Percentiles rank a stretch among this genome's conserved stretches.
Conservation (phyloP, 2,113 vertebrate genomes). For the Platichthys flesus region DNA sequence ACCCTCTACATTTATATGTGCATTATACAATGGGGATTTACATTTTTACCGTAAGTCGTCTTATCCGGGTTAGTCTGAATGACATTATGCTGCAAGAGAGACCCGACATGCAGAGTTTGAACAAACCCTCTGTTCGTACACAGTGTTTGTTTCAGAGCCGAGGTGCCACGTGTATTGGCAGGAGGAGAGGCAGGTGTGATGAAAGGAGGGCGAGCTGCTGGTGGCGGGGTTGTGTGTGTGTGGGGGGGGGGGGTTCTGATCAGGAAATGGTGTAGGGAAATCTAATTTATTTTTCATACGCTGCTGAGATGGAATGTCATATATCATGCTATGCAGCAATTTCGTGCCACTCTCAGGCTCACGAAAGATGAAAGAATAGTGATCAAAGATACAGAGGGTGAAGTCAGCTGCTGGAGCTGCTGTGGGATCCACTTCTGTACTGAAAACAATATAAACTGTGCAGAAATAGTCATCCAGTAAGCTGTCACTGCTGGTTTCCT, state of each 20-base stretch:
- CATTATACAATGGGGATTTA: neutral
- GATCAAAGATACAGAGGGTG: constrained; percentile 71
- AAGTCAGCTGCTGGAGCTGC: constrained; percentile 59
- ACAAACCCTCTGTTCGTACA: neutral
- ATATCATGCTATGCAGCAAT: constrained; percentile 74
- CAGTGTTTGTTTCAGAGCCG: constrained; percentile 20
- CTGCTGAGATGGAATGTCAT: constrained; percentile 74
- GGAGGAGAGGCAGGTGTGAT: constrained; percentile 52
- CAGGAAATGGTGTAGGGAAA: constrained; percentile 76
- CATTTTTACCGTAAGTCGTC: neutral
- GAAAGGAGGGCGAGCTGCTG: constrained; percentile 34
- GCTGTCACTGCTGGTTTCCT: constrained; percentile 51
- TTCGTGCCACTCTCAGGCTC: constrained; percentile 57
- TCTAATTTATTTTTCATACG: constrained; percentile 82
- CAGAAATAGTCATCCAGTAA: constrained; percentile 57
- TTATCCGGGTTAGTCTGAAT: neutral
- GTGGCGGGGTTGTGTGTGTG: neutral
- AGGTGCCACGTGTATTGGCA: constrained; percentile 19
- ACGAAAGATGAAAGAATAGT: constrained; percentile 77
- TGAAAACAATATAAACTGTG: constrained; percentile 71
- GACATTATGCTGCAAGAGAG: neutral
- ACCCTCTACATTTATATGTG: too few relatives aligned
- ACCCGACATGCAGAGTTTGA: neutral
- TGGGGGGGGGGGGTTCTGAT: constrained; percentile 36
- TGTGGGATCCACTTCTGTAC: constrained; percentile 48